Evolutionary conservation across 2,888 invertebrate species (phyloP), one percentile per base, ranked within the genome.

Genomic region (Mythimna lalbum): DNA sequence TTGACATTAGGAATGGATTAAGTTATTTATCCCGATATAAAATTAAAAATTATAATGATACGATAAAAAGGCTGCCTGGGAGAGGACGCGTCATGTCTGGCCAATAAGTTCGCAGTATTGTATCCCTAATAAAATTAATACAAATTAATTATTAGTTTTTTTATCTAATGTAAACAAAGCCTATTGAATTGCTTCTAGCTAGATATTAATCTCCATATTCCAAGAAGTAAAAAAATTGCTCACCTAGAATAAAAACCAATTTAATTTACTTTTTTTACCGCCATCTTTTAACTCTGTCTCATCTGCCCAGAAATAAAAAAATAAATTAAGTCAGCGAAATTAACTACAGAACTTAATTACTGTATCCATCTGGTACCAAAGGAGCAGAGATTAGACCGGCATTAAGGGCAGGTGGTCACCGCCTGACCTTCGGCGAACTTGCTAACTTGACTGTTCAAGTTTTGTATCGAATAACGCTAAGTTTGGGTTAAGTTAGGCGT

Each of bases 261-360:
- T 62, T 43, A 70, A 81, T 70, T 68, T 55, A 23, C 55, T 14
- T 66, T 63, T 62, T 62, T 74, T 47, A 49, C 47, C 5, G 21
- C 36, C 56, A 57, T 76, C 49, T 52, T 52, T 55, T 50, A 52
- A 50, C 39, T 19, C 23, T 27, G 33, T 52, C 63, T 65, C 63
- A 71, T 72, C 57, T 31, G 6, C 27, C 10, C 12, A 62, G 27
- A 57, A 50, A 64, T 49, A 52, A 69, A 80, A 80, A 21, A 43
- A 43, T 39, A 70, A 81, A 78, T 81, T 27, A 70, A 73, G 68
- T 60, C 69, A 43, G 62, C 50, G n/a, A 64, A 76, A 62, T 71
- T 61, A 79, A 79, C 69, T 71, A 64, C n/a, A 61, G 60, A 76
- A 76, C 73, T 76, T 84, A 84, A 84, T 83, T 81, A 84, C 78